Conservation (phyloP, 1,140 invertebrate genomes). For the Sycobia sp. region DNA sequence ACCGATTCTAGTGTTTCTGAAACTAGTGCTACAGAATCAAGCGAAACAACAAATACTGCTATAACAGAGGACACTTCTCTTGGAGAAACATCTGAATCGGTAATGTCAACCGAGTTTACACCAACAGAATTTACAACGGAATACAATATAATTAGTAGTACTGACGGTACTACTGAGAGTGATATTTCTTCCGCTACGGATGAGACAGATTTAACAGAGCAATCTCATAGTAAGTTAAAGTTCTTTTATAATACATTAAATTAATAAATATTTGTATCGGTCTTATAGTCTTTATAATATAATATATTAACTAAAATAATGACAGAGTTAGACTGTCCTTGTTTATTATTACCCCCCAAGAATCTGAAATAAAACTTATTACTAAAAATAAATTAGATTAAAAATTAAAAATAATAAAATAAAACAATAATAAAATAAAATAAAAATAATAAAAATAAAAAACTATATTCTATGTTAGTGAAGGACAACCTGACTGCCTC, state of each 20-base stretch:
- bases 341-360: too few relatives aligned
- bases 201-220: slow-evolving; percentile 43
- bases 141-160: background rate
- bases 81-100: slow-evolving; percentile 36
- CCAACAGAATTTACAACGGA: slow-evolving; percentile 35
- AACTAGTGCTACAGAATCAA: slow-evolving; percentile 23
- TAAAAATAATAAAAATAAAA: too few relatives aligned
- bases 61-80: slow-evolving; percentile 24
- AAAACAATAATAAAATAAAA: too few relatives aligned
- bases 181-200: slow-evolving; percentile 35
- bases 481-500: too few relatives aligned
- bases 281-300: too few relatives aligned
- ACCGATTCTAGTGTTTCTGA: background rate
- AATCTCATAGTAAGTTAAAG: slow-evolving; percentile 41
- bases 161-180: slow-evolving; percentile 36
- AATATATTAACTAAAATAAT: too few relatives aligned
- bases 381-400: too few relatives aligned
- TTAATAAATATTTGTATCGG: too few relatives aligned
- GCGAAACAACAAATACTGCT: slow-evolving; percentile 29
- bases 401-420: too few relatives aligned
- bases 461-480: too few relatives aligned
- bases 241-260: slow-evolving; percentile 5
- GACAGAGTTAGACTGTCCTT: too few relatives aligned
- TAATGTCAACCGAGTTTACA: slow-evolving; percentile 38
- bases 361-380: too few relatives aligned